These are phyloP conservation scores for Cricetomys ansorgei DNA, from an alignment of 2,113 vertebrate genomes.

Conservation along the genomic window DNA sequence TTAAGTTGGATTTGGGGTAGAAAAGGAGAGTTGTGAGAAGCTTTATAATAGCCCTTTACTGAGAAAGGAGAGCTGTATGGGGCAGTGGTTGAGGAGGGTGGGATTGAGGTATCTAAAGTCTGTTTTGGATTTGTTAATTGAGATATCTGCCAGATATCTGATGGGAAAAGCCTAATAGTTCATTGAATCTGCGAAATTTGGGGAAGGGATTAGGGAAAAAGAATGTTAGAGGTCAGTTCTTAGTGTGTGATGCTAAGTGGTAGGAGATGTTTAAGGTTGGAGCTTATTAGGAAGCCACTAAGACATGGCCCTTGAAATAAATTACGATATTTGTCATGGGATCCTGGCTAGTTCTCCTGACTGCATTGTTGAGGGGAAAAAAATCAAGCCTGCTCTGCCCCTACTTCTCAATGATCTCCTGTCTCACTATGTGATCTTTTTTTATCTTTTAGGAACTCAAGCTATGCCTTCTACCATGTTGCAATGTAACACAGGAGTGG, in stretches of 20 bases:
- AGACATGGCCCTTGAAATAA: not conserved
- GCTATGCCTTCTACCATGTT: not conserved
- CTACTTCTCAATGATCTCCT: not conserved
- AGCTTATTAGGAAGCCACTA: not conserved
- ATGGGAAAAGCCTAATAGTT: constrained; percentile 2
- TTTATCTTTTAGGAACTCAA: not conserved
- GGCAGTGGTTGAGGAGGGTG: too few species aligned
- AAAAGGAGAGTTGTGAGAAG: not conserved
- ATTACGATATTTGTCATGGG: not conserved
- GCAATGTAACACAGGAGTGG: too few species aligned
- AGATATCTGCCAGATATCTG: not conserved
- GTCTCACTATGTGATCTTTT: not conserved
- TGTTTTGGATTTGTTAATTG: constrained; percentile 1
- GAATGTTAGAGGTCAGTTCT: not conserved
- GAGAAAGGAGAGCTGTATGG: not conserved
- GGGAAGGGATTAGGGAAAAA: not conserved
- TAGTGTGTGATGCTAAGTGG: not conserved
- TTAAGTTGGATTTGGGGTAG: not conserved
- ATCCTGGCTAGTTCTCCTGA: not conserved
- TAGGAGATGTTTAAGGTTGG: not conserved
- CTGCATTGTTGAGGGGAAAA: not conserved
- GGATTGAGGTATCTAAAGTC: not conserved
- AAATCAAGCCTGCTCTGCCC: not conserved
- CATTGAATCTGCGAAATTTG: constrained; percentile 3
- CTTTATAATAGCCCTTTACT: not conserved